Percentiles rank a stretch among this genome's conserved stretches.
These are phyloP conservation scores for Hemibagrus wyckioides DNA, from an alignment of 2,113 vertebrate genomes.

Conservation along the genomic window DNA sequence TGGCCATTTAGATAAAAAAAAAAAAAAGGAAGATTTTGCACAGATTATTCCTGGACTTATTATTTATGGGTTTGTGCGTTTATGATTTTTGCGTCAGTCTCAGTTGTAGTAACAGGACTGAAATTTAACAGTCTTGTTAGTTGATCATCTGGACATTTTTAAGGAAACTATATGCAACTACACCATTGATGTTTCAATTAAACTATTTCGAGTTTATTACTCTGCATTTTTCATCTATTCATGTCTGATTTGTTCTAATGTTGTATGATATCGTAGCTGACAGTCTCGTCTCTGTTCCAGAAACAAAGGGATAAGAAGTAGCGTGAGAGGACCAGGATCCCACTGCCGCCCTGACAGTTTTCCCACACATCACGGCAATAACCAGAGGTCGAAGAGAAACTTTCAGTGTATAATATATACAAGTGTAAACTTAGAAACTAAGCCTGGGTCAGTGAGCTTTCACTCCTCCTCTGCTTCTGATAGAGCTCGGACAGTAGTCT, in stretches of 20 bases:
- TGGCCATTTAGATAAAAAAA: too few relatives aligned
- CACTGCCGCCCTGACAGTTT: slow-evolving; percentile 31
- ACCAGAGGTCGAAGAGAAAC: slow-evolving; percentile 55
- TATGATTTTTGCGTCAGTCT: too few relatives aligned
- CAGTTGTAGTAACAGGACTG: neutral
- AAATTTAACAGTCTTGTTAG: neutral
- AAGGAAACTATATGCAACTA: neutral
- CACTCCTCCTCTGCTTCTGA: slow-evolving; percentile 44
- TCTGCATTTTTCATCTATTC: too few relatives aligned
- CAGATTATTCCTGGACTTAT: too few relatives aligned
- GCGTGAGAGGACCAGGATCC: slow-evolving; percentile 28
- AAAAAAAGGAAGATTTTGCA: too few relatives aligned
- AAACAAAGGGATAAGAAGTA: slow-evolving; percentile 64
- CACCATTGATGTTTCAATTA: neutral
- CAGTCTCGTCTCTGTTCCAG: slow-evolving; percentile 51
- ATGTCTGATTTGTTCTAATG: neutral
- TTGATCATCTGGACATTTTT: too few relatives aligned
- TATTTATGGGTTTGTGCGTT: too few relatives aligned
- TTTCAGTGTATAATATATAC: slow-evolving; percentile 45
- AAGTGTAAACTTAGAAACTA: slow-evolving; percentile 49
- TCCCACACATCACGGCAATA: slow-evolving; percentile 58
- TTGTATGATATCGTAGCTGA: neutral
- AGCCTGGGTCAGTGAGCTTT: slow-evolving; percentile 45
- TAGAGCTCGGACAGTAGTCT: slow-evolving; percentile 50
- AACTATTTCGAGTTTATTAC: too few relatives aligned